Evolutionary conservation across 1,140 invertebrate genomes (phyloP).

Genomic region (Ostrea edulis): DNA sequence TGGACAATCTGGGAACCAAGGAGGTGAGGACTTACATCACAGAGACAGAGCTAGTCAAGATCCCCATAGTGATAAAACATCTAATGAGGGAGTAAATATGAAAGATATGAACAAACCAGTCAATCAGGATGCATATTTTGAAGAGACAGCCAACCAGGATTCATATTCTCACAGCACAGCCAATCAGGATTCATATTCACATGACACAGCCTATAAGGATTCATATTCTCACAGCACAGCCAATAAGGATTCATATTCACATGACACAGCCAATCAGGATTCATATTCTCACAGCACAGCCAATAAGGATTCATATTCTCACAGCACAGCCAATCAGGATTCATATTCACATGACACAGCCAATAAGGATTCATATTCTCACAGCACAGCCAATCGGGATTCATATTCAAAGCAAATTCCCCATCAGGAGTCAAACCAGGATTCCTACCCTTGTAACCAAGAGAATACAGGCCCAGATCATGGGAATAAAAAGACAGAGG

Average conservation of each 20-base stretch:
- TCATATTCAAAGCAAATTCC: conserved; percentile 1
- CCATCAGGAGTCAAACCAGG: neutral
- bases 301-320: neutral
- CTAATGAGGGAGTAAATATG: too few species aligned
- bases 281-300: neutral
- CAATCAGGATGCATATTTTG: too few species aligned
- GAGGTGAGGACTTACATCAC: too few species aligned
- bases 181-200: neutral
- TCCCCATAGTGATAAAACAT: neutral
- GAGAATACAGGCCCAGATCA: neutral
- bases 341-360: neutral
- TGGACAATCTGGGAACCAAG: too few species aligned
- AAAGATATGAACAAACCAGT: too few species aligned
- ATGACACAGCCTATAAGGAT: neutral
- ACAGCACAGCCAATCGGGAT: neutral
- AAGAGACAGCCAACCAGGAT: neutral
- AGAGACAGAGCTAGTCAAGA: neutral
- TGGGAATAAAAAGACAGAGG: neutral
- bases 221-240: neutral
- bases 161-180: neutral
- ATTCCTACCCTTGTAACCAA: neutral
- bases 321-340: neutral
- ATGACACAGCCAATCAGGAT: neutral
- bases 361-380: neutral
- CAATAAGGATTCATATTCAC: too few species aligned